Conservation (phyloP, 2,113 vertebrate genomes). For the Lophotis ruficrista region DNA sequence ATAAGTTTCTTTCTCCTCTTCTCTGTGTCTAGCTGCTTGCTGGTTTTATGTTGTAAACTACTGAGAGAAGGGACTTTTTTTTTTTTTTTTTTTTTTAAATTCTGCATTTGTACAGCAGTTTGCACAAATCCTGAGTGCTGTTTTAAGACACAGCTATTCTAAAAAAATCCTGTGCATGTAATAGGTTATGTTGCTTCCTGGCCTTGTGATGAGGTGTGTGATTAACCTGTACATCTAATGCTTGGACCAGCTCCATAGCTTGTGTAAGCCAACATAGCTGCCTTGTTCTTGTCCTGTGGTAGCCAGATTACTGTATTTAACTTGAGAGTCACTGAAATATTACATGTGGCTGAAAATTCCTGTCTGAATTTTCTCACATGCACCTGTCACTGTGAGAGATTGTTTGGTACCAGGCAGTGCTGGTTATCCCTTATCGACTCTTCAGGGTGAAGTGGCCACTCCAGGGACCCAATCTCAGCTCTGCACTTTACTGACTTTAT, state of each 20-base stretch:
- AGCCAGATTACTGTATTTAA: not conserved
- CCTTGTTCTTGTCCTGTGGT: not conserved
- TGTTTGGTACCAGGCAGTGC: not conserved
- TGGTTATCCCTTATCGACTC: not conserved
- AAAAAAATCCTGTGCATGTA: not conserved
- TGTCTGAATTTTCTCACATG: not conserved
- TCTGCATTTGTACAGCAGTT: not conserved
- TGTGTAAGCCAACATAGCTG: not conserved
- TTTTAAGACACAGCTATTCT: not conserved
- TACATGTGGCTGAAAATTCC: not conserved
- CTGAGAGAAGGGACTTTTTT: accelerated
- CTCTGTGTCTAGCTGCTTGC: not conserved
- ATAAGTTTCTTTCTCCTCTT: not conserved
- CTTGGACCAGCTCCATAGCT: not conserved
- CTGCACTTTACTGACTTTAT: not conserved
- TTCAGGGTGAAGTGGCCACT: not conserved
- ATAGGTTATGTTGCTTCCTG: not conserved
- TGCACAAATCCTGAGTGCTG: not conserved
- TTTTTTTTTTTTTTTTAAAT: not conserved
- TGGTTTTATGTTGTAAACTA: not conserved
- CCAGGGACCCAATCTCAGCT: not conserved
- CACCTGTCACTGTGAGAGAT: not conserved
- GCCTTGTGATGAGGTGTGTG: not conserved
- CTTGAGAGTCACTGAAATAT: not conserved
- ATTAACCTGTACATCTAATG: not conserved